Base-by-base conservation (phyloP, 2,888 invertebrate genomes). In the Polyommatus iphigenia region DNA sequence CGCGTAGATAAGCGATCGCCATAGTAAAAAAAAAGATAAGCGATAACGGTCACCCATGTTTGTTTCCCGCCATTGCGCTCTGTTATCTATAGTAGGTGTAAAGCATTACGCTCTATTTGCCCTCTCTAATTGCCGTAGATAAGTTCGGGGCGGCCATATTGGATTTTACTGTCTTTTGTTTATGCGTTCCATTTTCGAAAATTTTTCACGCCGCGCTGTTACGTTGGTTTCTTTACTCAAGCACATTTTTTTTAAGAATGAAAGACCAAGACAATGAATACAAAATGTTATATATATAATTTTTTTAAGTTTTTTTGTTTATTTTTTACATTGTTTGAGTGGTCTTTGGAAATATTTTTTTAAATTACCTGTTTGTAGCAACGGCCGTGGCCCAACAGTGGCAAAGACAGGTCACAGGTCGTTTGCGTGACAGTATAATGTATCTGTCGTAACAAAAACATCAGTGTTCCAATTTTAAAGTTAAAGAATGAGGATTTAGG, bases 21-120 rank as follows among this genome's bases (percentile, higher is more conserved):
- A 85, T 81, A 88, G 90, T 90, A 90, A 91, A 90, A 83, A 90
- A 82, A 80, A 82, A 90, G 92, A 92, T 91, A 82, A 89, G 85
- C 85, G 81, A 82, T 90, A 91, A 91, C 91, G 89, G 90, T 88
- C 87, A 83, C 80, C 78, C 78, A 80, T 80, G 78, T 50, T 72
- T 41, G 72, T 72, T 72, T 72, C 72, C 72, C 72, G 72, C 41
- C 72, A 41, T 72, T 41, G 15, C 72, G 72, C 36, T 77, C 41
- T 72, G 83, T 89, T 90, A 90, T 90, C 89, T 88, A 79, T 85
- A 84, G 83, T 81, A 82, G 83, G 83, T 83, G 85, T 83, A 83
- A 84, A 82, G 81, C 84, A 86, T 85, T 87, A 86, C 86, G 88
- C 85, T 88, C 86, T 89, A 89, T 89, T 87, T 89, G 84, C 84